These are phyloP conservation scores for Agapornis roseicollis DNA, from an alignment of 2,113 vertebrate genomes.

Conservation along the genomic window DNA sequence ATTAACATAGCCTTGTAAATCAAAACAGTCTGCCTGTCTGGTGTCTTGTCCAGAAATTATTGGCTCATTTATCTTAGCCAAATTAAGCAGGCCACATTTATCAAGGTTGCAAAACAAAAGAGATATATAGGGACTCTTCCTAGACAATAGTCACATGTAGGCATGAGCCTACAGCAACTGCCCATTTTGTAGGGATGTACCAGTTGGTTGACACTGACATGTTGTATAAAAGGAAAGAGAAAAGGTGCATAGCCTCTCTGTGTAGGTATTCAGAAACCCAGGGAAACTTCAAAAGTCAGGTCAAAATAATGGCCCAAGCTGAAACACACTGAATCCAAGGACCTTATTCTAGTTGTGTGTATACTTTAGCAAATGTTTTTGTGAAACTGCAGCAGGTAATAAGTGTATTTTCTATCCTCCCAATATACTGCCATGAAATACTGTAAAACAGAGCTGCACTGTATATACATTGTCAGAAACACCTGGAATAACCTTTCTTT, in stretches of 20 bases:
- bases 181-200: not conserved
- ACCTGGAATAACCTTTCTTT: not conserved
- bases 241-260: not conserved
- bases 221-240: not conserved
- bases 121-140: not conserved
- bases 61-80: conserved; percentile 67
- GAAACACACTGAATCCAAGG: not conserved
- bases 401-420: not conserved
- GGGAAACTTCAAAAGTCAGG: not conserved
- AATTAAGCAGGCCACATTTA: conserved; percentile 62
- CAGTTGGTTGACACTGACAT: not conserved
- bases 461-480: not conserved
- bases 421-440: not conserved
- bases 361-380: not conserved
- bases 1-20: conserved; percentile 72
- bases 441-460: not conserved
- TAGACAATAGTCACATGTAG: conserved; percentile 10
- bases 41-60: conserved; percentile 65
- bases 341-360: not conserved
- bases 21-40: conserved; percentile 53
- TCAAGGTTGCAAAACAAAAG: conserved; percentile 48
- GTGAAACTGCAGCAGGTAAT: not conserved
- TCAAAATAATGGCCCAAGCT: not conserved
- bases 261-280: not conserved
- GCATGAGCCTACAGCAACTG: not conserved